A percentile compares a stretch with the other conserved stretches of the same genome.
These are phyloP conservation scores for Zaprionus davidi DNA, from an alignment of 1,140 invertebrate species.

Conservation along the genomic window DNA sequence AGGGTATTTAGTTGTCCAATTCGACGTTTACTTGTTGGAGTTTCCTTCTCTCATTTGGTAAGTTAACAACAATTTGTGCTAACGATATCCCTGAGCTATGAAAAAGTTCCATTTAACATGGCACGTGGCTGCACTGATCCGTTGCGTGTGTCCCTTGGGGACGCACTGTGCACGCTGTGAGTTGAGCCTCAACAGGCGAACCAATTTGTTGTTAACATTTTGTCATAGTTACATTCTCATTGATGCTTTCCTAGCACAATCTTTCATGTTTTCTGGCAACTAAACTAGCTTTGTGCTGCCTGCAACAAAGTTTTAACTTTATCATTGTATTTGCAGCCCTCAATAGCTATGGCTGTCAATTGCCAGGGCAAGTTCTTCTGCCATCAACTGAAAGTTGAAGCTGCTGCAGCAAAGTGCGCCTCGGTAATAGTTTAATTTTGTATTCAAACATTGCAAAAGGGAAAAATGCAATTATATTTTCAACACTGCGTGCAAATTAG, in stretches of 20 bases:
- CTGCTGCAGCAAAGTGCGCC: neutral
- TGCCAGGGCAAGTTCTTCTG: slow-evolving; percentile 14
- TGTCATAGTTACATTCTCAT: neutral
- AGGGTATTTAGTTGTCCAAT: neutral
- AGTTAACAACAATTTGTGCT: slow-evolving; percentile 72
- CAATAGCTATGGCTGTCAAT: slow-evolving; percentile 43
- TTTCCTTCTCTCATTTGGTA: slow-evolving; percentile 24
- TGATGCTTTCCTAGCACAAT: neutral
- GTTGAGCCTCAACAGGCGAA: slow-evolving; percentile 11
- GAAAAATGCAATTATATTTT: slow-evolving; percentile 2
- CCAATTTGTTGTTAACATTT: neutral
- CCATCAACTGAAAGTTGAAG: neutral
- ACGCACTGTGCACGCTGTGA: slow-evolving; percentile 22
- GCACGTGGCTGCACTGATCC: slow-evolving; percentile 61
- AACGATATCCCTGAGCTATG: slow-evolving; percentile 74
- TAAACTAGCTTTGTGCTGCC: slow-evolving; percentile 3
- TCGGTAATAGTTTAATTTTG: slow-evolving; percentile 4
- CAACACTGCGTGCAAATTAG: slow-evolving; percentile 11
- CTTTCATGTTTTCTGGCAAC: neutral
- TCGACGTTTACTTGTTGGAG: slow-evolving; percentile 25
- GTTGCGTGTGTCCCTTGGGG: slow-evolving; percentile 19
- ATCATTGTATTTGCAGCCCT: slow-evolving; percentile 55
- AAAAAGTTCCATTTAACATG: slow-evolving; percentile 39
- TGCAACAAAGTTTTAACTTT: slow-evolving; percentile 48
- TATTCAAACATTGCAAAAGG: slow-evolving; percentile 4